These are phyloP conservation scores for Hanleya hanleyi DNA, from an alignment of 2,888 invertebrate genomes.

Conservation along the genomic window DNA sequence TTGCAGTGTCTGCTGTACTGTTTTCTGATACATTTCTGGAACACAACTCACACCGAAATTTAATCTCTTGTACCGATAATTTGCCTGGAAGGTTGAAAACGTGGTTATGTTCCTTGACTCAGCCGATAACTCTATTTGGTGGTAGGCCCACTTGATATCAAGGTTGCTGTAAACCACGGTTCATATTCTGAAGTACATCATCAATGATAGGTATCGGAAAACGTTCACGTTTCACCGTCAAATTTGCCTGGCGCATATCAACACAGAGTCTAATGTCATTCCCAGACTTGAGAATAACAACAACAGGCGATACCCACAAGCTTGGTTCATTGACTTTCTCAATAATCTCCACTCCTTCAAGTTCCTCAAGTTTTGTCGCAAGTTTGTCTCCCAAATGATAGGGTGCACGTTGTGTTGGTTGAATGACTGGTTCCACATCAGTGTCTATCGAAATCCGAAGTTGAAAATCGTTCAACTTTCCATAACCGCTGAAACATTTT, in stretches of 20 bases:
- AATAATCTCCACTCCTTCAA: not conserved
- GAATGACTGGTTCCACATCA: not conserved
- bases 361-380: not conserved
- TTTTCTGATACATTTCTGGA: constrained; percentile 17
- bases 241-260: not conserved
- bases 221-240: not conserved
- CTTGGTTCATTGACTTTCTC: not conserved
- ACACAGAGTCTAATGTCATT: not conserved
- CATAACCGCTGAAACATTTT: not conserved
- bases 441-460: not conserved
- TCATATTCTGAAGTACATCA: not conserved
- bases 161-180: not conserved
- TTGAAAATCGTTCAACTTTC: not conserved
- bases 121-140: constrained; percentile 17
- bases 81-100: constrained; percentile 17
- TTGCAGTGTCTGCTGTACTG: constrained; percentile 6
- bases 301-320: not conserved
- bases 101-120: constrained; percentile 19
- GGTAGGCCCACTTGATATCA: not conserved
- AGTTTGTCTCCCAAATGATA: not conserved
- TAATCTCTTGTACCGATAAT: constrained; percentile 19
- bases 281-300: not conserved
- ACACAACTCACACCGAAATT: constrained; percentile 33
- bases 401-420: not conserved
- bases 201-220: not conserved